Evolutionary conservation across 2,113 vertebrate genomes (phyloP).

Genomic region (Cottus gobio): DNA sequence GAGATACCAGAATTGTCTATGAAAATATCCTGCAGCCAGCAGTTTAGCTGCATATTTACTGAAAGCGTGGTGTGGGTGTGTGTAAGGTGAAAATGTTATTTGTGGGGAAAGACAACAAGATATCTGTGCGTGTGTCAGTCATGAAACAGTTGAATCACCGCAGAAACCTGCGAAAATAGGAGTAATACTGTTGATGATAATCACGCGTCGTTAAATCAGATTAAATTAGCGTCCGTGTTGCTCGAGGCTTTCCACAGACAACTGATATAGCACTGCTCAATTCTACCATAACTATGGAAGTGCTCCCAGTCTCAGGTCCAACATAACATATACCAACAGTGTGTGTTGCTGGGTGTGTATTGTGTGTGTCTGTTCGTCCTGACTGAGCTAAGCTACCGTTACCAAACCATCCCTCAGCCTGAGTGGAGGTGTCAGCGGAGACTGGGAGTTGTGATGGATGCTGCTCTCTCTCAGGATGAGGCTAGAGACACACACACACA

Average conservation of each 20-base stretch:
- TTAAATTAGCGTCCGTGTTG: conserved; percentile 59
- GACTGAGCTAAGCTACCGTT: conserved; percentile 38
- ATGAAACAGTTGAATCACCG: conserved; percentile 23
- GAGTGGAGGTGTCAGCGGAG: conserved; percentile 54
- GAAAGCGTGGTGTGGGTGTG: conserved; percentile 15
- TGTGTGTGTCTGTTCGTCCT: not conserved
- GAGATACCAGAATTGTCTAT: conserved; percentile 7
- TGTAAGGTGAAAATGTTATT: conserved; percentile 38
- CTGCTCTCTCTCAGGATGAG: conserved; percentile 50
- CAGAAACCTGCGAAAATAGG: conserved; percentile 15
- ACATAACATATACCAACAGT: not conserved
- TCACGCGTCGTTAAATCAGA: conserved; percentile 47
- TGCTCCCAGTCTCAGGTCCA: not conserved
- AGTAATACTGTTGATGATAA: conserved; percentile 44
- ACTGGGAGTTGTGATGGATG: conserved; percentile 63
- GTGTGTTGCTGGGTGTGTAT: conserved; percentile 13
- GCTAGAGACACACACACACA: conserved; percentile 33
- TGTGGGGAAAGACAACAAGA: conserved; percentile 31
- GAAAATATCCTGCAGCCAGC: conserved; percentile 26
- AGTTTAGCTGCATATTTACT: conserved; percentile 2
- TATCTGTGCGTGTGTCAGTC: conserved; percentile 28
- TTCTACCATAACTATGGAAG: not conserved
- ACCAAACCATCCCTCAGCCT: conserved; percentile 54
- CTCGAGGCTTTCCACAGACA: conserved; percentile 18
- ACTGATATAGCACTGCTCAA: conserved; percentile 35